Conservation (phyloP, 2,797 vertebrate genomes). For the Acomys russatus region DNA sequence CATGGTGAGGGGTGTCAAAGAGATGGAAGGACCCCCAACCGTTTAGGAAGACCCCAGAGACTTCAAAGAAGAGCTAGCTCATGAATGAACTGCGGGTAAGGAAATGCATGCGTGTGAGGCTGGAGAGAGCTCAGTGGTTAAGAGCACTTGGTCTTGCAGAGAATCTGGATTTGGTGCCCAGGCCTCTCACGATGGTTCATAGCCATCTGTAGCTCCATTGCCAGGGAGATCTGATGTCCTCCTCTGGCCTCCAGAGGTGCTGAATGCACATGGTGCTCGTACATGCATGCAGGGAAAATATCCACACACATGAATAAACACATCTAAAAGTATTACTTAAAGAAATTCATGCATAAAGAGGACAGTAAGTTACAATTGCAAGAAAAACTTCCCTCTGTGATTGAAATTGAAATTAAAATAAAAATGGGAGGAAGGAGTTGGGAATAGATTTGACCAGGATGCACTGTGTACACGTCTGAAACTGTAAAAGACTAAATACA, state of each 20-base stretch:
- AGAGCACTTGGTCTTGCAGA: not conserved
- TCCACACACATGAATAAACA: not conserved
- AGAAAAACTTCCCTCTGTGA: not conserved
- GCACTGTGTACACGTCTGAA: not conserved
- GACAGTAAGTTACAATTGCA: not conserved
- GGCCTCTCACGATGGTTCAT: not conserved
- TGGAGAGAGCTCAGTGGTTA: not conserved
- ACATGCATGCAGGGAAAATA: not conserved
- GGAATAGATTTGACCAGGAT: not conserved
- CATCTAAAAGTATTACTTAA: not conserved
- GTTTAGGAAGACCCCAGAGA: not conserved
- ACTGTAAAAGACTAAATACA: not conserved
- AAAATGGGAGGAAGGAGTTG: not conserved
- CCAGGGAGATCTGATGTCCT: too few relatives aligned
- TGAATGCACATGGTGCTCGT: not conserved
- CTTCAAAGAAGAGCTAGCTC: not conserved
- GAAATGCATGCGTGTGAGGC: not conserved
- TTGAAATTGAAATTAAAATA: constrained; percentile 12
- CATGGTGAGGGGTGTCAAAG: not conserved
- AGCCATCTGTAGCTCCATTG: not conserved
- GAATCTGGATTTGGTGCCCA: not conserved
- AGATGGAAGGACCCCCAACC: not conserved
- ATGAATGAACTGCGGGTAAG: not conserved
- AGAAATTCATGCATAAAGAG: not conserved
- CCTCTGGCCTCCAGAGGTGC: not conserved